Percentiles rank a stretch among this genome's conserved stretches.
Evolutionary conservation across 1,140 invertebrate genomes (phyloP).

Genomic region (Stegodyphus dumicola): DNA sequence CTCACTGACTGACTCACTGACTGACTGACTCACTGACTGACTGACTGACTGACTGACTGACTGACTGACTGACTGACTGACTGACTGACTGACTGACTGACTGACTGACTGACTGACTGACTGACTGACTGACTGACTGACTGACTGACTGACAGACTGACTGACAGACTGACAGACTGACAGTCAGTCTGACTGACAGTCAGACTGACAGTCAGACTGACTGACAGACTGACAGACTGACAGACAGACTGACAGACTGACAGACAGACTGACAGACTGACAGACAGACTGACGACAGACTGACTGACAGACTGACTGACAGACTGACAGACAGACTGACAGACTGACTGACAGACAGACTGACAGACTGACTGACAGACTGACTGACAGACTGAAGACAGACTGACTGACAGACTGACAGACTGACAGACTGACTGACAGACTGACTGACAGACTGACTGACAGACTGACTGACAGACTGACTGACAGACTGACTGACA

Average conservation of each 20-base stretch:
- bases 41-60: not conserved
- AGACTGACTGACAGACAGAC: constrained; percentile 3
- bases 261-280: constrained; percentile 8
- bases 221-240: not conserved
- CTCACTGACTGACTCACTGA: not conserved
- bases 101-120: not conserved
- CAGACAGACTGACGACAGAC: not conserved
- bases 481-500: not conserved
- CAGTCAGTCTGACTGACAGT: not conserved
- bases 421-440: constrained; percentile 3
- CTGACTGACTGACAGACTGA: not conserved
- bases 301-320: constrained; percentile 1
- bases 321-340: not conserved
- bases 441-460: constrained; percentile 5
- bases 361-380: not conserved
- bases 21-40: not conserved
- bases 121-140: not conserved
- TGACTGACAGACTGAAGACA: not conserved
- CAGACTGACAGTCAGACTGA: not conserved
- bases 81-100: not conserved
- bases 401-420: not conserved
- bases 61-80: no score
- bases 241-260: not conserved
- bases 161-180: not conserved
- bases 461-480: not conserved